Conservation (phyloP, 2,888 invertebrate genomes). For the Ophion ventricosus region DNA sequence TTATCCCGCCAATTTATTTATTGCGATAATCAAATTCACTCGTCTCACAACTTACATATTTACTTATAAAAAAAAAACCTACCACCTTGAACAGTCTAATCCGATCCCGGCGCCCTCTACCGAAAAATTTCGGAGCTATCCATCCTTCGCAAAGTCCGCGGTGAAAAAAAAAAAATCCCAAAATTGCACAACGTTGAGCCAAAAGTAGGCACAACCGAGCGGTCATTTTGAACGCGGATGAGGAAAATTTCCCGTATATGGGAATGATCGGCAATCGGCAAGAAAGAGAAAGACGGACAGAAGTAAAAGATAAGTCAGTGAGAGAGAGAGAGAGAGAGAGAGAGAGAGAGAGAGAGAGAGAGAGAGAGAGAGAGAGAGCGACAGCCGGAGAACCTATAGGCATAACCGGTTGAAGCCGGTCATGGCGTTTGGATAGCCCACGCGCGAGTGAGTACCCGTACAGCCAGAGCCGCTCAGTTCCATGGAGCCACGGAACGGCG, state of each 20-base stretch:
- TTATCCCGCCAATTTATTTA: too few species aligned
- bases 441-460: conserved; percentile 65
- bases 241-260: conserved; percentile 74
- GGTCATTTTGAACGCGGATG: conserved; percentile 43
- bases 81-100: too few species aligned
- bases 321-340: conserved; percentile 35
- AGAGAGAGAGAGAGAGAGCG: conserved; percentile 35
- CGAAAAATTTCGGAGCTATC: not conserved
- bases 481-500: conserved; percentile 18
- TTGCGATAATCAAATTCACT: not conserved
- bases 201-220: conserved; percentile 4
- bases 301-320: too few species aligned
- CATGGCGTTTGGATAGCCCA: conserved; percentile 69
- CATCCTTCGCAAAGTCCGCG: not conserved
- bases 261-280: conserved; percentile 64
- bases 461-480: conserved; percentile 29
- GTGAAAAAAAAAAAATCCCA: conserved; percentile 8
- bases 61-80: not conserved
- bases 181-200: conserved; percentile 3
- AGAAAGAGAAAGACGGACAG: conserved; percentile 36
- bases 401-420: conserved; percentile 75
- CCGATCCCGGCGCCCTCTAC: too few species aligned
- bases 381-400: conserved; percentile 60
- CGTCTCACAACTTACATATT: not conserved
- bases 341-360: conserved; percentile 39